A percentile compares a stretch with the other conserved stretches of the same genome.
These are phyloP conservation scores for Alauda arvensis DNA, from an alignment of 2,797 vertebrate genomes.

Conservation along the genomic window DNA sequence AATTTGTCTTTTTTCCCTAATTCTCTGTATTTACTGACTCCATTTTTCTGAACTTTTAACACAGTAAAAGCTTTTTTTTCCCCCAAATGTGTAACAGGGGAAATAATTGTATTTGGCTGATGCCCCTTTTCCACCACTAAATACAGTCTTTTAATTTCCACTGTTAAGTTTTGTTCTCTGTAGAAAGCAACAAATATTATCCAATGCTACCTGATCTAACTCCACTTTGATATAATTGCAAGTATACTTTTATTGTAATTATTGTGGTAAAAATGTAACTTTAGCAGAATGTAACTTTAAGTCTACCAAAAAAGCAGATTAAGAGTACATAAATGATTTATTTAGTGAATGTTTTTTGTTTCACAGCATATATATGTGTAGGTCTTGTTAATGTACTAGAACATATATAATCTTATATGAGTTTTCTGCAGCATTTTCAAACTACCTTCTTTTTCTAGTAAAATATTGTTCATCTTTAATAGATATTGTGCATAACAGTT, in stretches of 20 bases:
- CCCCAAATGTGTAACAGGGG: background rate
- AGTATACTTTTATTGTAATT: background rate
- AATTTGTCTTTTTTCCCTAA: background rate
- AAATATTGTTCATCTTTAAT: slow-evolving; percentile 26
- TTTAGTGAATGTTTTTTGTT: background rate
- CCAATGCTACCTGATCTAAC: background rate
- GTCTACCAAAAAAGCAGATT: background rate
- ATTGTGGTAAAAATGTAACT: background rate
- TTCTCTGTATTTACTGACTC: background rate
- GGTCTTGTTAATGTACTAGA: background rate
- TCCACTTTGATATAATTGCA: background rate
- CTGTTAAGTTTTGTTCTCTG: background rate
- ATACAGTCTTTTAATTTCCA: background rate
- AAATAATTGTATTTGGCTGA: background rate
- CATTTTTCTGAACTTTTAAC: background rate
- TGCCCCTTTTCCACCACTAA: background rate
- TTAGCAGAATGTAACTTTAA: background rate
- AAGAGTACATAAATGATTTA: background rate
- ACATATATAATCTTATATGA: background rate
- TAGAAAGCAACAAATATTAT: background rate
- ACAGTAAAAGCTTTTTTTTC: background rate
- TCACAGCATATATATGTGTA: background rate
- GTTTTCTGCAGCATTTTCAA: background rate
- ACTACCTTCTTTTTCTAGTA: background rate
- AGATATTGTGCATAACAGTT: slow-evolving; percentile 57